Percentiles rank a stretch among this genome's conserved stretches.
These are phyloP conservation scores for Gymnosoma rotundatum DNA, from an alignment of 2,888 invertebrate genomes.

Conservation along the genomic window DNA sequence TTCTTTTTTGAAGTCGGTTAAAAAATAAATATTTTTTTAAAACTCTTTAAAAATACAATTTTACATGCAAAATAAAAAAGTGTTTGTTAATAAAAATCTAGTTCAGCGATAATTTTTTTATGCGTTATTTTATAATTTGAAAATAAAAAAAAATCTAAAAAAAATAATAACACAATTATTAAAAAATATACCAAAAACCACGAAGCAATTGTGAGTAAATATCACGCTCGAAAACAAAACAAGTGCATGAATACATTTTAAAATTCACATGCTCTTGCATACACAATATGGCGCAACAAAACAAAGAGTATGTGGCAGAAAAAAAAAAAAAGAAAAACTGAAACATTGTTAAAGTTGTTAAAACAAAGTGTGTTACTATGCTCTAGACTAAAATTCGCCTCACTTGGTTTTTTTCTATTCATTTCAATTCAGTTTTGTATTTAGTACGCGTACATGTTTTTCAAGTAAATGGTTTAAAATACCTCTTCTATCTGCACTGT, in stretches of 20 bases:
- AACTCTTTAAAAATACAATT: no score
- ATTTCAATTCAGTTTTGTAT: background rate
- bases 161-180: conserved; percentile 2
- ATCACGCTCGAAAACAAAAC: conserved; percentile 52
- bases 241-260: conserved; percentile 27
- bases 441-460: background rate
- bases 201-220: conserved; percentile 48
- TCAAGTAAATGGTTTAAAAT: background rate
- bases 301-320: background rate
- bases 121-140: background rate
- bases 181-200: conserved; percentile 41
- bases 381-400: background rate
- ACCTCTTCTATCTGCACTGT: background rate
- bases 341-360: no score
- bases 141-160: conserved; percentile 5
- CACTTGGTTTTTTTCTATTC: background rate
- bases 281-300: background rate
- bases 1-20: no score
- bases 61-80: background rate
- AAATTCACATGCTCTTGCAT: background rate
- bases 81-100: background rate
- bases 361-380: conserved; percentile 10
- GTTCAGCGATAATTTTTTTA: no score
- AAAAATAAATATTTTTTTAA: no score
- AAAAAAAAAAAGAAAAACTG: conserved; percentile 22